These are phyloP conservation scores for Echinometra lucunter DNA, from an alignment of 53 echinoderm and acorn worm genomes.

Conservation along the genomic window DNA sequence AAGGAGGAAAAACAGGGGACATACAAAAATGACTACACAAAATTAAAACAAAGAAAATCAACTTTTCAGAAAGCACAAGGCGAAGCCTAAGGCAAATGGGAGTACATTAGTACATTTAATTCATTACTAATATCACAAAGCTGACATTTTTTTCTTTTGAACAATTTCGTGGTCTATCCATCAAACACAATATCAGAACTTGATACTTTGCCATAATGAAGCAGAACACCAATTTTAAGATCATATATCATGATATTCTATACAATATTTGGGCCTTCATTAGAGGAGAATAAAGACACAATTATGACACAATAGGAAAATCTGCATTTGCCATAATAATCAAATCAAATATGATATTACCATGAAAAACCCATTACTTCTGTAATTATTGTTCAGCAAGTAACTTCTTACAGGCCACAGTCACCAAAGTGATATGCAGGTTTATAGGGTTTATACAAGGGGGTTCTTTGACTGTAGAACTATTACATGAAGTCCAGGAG, in stretches of 20 bases:
- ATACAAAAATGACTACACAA: background rate
- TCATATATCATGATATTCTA: background rate
- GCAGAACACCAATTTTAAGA: background rate
- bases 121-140: background rate
- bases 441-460: background rate
- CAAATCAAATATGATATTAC: background rate
- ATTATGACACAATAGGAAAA: background rate
- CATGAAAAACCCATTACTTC: background rate
- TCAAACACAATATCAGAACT: background rate
- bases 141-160: background rate
- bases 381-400: background rate
- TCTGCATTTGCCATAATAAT: background rate
- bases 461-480: background rate
- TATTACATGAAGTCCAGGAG: background rate
- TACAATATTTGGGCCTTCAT: background rate
- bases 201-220: background rate
- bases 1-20: background rate
- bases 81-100: background rate
- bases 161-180: conserved; percentile 13
- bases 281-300: background rate
- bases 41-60: background rate
- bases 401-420: background rate
- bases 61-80: background rate
- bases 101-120: conserved; percentile 17
- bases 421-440: background rate